Base-by-base conservation (phyloP, 2,888 invertebrate species). In the Apodemia zela region DNA sequence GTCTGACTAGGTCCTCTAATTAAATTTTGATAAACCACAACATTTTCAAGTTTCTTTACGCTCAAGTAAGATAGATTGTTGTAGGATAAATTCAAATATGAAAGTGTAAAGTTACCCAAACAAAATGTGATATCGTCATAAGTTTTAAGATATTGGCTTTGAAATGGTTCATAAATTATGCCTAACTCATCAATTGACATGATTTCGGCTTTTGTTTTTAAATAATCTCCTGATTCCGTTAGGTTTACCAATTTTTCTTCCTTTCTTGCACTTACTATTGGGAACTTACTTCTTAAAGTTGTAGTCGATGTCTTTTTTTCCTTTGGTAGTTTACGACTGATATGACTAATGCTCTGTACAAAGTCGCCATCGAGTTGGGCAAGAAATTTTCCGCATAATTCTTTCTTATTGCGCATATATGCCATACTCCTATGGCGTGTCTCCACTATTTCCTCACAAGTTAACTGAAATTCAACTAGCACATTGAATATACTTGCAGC, bases 81-180 rank as follows among this genome's bases (percentile, higher is more conserved):
- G 63, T 82, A 85, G 0, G 80, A 72, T n/a, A 86, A 66, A 69
- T 87, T 87, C 54, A 87, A 72, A 70, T 78, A 79, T 61, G 78
- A 75, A 1, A 87, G 72, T 3, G 69, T 65, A 61, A 81, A 73
- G 63, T 87, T 87, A 0, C 86, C 85, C 0, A 67, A 21, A 64
- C 81, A 76, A 61, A 76, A 72, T 17, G 64, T 61, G 35, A 63
- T 58, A 1, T 70, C 74, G 8, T 80, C 69, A 61, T 70, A 73
- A 0, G 62, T 35, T 33, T 64, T 75, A 2, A 73, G 65, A 29
- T 60, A 66, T 0, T 68, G 60, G 2, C 68, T 62, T 38, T 65
- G 63, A 63, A 77, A 84, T 0, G 83, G 85, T 64, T 84, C 76
- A 2, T 61, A 17, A 49, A 78, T 80, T 0, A 71, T 70, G 0